Evolutionary conservation across 2,888 invertebrate species (phyloP).

Genomic region (Colletes collaris): DNA sequence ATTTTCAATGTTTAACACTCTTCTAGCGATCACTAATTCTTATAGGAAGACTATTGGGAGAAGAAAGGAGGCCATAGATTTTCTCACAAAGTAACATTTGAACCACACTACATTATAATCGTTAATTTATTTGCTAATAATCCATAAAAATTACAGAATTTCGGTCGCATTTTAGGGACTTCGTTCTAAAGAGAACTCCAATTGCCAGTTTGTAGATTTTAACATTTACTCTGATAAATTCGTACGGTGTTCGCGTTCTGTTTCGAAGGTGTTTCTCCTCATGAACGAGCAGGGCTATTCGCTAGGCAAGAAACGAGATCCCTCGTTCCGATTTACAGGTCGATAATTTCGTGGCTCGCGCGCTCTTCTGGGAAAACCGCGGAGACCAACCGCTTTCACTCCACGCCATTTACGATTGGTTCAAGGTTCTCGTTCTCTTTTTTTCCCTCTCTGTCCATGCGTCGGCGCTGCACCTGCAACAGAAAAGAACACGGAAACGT

Average conservation of each 20-base stretch:
- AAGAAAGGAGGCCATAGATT: no score
- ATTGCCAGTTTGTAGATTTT: no score
- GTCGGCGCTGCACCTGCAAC: conserved; percentile 68
- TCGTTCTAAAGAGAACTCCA: no score
- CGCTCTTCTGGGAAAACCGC: conserved; percentile 76
- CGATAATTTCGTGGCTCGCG: conserved; percentile 70
- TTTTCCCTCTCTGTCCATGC: conserved; percentile 41
- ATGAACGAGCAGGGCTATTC: conserved; percentile 26
- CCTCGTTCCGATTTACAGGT: conserved; percentile 68
- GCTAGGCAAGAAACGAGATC: conserved; percentile 60
- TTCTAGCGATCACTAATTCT: no score
- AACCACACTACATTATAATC: no score
- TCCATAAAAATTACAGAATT: no score
- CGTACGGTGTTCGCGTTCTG: background rate
- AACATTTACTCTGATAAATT: no score
- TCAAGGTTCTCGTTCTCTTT: conserved; percentile 71
- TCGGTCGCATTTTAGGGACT: no score
- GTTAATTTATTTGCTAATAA: no score
- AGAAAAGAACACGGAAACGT: conserved; percentile 74
- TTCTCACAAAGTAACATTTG: no score
- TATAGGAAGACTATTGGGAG: no score
- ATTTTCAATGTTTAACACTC: no score
- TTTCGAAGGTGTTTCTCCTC: background rate
- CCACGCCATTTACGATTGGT: conserved; percentile 75
- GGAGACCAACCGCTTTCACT: conserved; percentile 75